Base-by-base conservation (phyloP, 2,888 invertebrate species). In the Scaptomyza reducta region DNA sequence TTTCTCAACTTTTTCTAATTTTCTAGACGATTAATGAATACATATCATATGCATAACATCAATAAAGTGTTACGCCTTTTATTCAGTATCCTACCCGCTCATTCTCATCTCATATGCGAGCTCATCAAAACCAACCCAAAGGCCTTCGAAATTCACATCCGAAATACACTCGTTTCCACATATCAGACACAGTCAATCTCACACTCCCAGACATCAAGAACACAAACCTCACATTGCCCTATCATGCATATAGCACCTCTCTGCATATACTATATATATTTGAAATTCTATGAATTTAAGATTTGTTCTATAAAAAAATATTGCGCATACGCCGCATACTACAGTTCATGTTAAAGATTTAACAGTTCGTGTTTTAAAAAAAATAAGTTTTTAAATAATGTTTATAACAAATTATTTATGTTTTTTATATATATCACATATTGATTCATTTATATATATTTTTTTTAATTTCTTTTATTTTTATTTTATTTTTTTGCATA, bases 1-100 rank as follows among this genome's bases (percentile, higher is more conserved):
- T 87, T 89, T 90, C 88, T 89, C 75, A 79, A 84, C 84, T 83
- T 80, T 89, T 86, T 91, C 90, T 88, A 80, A 89, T 89, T 90
- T 90, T 91, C 90, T 91, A 91, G 91, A 91, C 90, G 91, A 91
- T 81, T 89, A 90, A 90, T 86, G 89, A 88, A 78, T 79, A 83
- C 77, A 82, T 83, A 72, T 81, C 87, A 86, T 79, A 71, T 71
- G 77, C 82, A 85, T 81, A 81, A 50, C 86, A 77, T 74, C 67
- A 84, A 69, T 77, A 76, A 82, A 65, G 77, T 67, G 77, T 81
- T 81, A 69, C 68, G 82, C 57, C 75, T 71, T 56, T 55, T 67
- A 69, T 60, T 67, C 60, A 18, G 40, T n/a, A 29, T 29, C 49
- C 74, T 27, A 38, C 40, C 63, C 74, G 47, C 45, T 58, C 78